Evolutionary conservation across 2,113 vertebrate genomes (phyloP).

Genomic region (Brachyistius frenatus): DNA sequence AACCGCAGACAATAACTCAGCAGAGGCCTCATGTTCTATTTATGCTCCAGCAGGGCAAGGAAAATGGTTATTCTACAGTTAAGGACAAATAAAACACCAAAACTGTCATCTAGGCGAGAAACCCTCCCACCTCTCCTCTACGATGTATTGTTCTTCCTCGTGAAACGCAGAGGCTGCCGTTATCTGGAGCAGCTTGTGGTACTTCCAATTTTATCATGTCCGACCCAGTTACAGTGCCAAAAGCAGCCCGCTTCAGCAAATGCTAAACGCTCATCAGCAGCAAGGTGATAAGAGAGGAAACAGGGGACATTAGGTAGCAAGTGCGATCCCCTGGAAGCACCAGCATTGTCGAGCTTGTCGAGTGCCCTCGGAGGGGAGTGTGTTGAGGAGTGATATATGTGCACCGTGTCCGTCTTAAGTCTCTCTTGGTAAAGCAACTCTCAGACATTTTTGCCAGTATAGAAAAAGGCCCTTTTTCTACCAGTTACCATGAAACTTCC

Average conservation of each 20-base stretch:
- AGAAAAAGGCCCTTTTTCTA: neutral
- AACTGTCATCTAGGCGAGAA: conserved; percentile 2
- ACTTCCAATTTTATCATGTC: conserved; percentile 73
- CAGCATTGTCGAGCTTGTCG: neutral
- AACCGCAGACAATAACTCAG: conserved; percentile 12
- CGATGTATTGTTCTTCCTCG: conserved; percentile 44
- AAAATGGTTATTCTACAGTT: conserved; percentile 30
- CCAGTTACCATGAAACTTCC: too few relatives aligned
- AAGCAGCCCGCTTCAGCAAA: conserved; percentile 58
- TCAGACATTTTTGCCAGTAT: neutral
- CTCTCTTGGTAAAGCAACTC: neutral
- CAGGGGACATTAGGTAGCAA: conserved; percentile 9
- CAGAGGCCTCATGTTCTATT: conserved; percentile 29
- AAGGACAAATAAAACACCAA: conserved; percentile 20
- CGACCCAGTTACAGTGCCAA: conserved; percentile 72
- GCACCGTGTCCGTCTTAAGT: neutral
- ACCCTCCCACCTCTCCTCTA: conserved; percentile 6
- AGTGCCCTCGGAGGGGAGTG: neutral
- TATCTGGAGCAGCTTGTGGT: conserved; percentile 64
- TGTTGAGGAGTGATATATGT: neutral
- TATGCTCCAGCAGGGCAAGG: conserved; percentile 1
- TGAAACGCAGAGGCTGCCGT: conserved; percentile 47
- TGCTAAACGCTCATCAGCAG: conserved; percentile 55
- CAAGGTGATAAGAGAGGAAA: conserved; percentile 44
- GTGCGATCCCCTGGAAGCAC: conserved; percentile 18